phyloP scores from a whole-genome alignment of 1,140 invertebrate species.

The Dreissena polymorpha region DNA sequence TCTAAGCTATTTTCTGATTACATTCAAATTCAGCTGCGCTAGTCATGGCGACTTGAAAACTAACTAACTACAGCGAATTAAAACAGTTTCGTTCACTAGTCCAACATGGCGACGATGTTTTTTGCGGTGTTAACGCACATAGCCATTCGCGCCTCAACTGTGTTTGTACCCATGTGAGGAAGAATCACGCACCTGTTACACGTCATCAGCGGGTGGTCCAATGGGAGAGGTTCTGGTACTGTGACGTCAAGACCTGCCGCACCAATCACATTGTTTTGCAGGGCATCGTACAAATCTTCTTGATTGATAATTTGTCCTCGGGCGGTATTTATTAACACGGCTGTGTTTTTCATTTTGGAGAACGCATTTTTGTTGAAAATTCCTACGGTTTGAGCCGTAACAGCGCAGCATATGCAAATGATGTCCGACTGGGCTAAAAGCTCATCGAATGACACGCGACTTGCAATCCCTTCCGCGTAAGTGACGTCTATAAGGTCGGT shows the following conservation, averaged over 20 bases:
- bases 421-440: conserved; percentile 70
- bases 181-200: conserved; percentile 56
- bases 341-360: conserved; percentile 78
- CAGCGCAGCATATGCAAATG: conserved; percentile 67
- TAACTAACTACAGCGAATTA: too few species aligned
- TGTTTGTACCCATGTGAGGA: conserved; percentile 59
- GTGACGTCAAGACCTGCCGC: conserved; percentile 65
- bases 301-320: conserved; percentile 69
- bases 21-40: too few species aligned
- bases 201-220: conserved; percentile 52
- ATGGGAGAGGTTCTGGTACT: conserved; percentile 63
- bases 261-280: conserved; percentile 49
- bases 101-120: conserved; percentile 50
- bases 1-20: too few species aligned
- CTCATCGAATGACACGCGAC: conserved; percentile 82
- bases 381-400: conserved; percentile 61
- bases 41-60: too few species aligned
- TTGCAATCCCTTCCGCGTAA: conserved; percentile 83
- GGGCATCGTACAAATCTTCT: conserved; percentile 73
- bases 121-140: conserved; percentile 53
- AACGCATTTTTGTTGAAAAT: conserved; percentile 67
- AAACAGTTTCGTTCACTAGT: neutral
- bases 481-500: conserved; percentile 83
- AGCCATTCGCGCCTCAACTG: conserved; percentile 26
- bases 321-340: conserved; percentile 68